phyloP scores from a whole-genome alignment of 2,888 invertebrate genomes.

The Dione juno region DNA sequence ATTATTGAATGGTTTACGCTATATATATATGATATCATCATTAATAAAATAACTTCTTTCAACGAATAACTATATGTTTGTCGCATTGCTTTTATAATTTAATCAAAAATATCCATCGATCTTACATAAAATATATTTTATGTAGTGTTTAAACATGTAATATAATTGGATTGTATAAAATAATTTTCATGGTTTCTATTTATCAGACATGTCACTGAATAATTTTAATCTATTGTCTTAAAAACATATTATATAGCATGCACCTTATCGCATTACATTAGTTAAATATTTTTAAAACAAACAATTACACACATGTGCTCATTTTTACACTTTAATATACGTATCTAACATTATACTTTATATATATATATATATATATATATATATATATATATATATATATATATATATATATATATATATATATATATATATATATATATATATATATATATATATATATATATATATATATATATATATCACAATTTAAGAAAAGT shows the following conservation, averaged over 20 bases:
- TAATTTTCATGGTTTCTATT: background rate
- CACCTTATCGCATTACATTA: background rate
- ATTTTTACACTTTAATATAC: too few species aligned
- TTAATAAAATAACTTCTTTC: too few species aligned
- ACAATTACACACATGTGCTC: background rate
- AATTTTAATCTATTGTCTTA: background rate
- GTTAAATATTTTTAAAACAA: background rate
- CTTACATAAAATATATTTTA: too few species aligned
- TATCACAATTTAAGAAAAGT: background rate
- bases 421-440: too few species aligned
- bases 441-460: background rate
- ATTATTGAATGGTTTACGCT: conserved; percentile 27
- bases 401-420: too few species aligned
- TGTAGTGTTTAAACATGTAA: too few species aligned
- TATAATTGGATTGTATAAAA: background rate
- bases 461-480: background rate
- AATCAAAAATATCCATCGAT: too few species aligned
- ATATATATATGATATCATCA: background rate
- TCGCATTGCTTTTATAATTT: too few species aligned
- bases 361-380: too few species aligned
- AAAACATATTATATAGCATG: background rate
- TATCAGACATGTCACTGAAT: background rate
- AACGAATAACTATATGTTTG: too few species aligned
- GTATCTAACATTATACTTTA: too few species aligned
- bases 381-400: too few species aligned